These are phyloP conservation scores for Sylvia atricapilla DNA, from an alignment of 2,113 vertebrate genomes.

Conservation along the genomic window DNA sequence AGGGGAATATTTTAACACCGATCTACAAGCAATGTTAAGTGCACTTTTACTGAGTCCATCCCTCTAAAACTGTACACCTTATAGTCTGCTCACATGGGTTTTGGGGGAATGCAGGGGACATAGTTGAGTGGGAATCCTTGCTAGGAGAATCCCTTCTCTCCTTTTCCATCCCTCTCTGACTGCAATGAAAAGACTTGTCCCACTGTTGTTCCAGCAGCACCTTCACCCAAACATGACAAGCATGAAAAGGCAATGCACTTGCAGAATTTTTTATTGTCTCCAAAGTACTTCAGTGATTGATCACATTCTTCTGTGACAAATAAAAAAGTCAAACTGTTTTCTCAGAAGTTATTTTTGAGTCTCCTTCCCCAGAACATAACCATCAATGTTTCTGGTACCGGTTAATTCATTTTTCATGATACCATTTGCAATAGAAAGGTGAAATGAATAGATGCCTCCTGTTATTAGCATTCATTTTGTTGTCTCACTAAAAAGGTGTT, in stretches of 20 bases:
- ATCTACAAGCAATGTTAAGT: neutral
- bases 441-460: neutral
- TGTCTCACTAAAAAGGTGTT: constrained; percentile 34
- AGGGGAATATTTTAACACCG: neutral
- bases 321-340: neutral
- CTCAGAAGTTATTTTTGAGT: neutral
- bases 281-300: neutral
- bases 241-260: neutral
- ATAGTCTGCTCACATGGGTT: neutral
- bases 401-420: neutral
- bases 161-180: neutral
- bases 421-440: neutral
- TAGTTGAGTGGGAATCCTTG: neutral
- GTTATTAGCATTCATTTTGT: constrained; percentile 28
- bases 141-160: neutral
- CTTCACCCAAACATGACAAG: neutral
- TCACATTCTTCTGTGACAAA: neutral
- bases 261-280: neutral
- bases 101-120: neutral
- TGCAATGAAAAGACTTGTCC: neutral
- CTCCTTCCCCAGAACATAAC: neutral
- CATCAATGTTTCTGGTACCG: neutral
- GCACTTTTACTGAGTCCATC: neutral
- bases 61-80: neutral
- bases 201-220: neutral